phyloP scores from a whole-genome alignment of 2,113 vertebrate genomes.

The Brachyhypopomus gauderio region DNA sequence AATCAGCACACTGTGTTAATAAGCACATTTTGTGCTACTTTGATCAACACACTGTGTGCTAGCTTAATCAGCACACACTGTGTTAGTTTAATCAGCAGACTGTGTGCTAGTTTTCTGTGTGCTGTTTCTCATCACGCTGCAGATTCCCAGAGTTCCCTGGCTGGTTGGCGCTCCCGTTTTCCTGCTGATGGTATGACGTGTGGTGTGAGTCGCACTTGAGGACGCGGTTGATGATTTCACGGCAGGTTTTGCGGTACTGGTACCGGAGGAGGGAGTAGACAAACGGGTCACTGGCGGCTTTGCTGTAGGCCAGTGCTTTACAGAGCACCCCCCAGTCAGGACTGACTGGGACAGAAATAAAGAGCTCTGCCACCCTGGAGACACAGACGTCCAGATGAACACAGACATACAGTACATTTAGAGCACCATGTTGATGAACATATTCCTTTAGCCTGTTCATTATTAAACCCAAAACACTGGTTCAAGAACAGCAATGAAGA shows the following conservation, averaged over 20 bases:
- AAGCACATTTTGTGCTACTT: too few relatives aligned
- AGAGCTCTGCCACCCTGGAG: constrained; percentile 88
- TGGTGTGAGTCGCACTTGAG: constrained; percentile 83
- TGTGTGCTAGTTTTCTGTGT: constrained; percentile 5
- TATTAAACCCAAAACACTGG: too few relatives aligned
- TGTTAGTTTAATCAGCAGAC: constrained; percentile 5
- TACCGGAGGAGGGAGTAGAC: constrained; percentile 93
- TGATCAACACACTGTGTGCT: too few relatives aligned
- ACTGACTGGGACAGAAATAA: constrained; percentile 77
- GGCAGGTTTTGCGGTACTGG: constrained; percentile 91
- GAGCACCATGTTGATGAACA: too few relatives aligned
- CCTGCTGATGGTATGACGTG: constrained; percentile 73
- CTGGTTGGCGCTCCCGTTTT: constrained; percentile 48
- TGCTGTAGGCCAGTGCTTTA: constrained; percentile 95
- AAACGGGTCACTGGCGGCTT: constrained; percentile 93
- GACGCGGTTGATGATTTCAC: constrained; percentile 83
- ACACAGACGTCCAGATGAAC: constrained; percentile 55
- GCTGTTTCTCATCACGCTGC: neutral
- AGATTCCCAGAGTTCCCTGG: constrained; percentile 37
- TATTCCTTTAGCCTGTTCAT: too few relatives aligned
- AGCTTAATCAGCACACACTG: constrained; percentile 3
- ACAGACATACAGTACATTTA: too few relatives aligned
- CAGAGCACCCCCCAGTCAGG: constrained; percentile 90
- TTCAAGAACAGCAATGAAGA: too few relatives aligned
- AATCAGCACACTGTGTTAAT: too few relatives aligned